These are phyloP conservation scores for Agrotis segetum DNA, from an alignment of 2,888 invertebrate genomes.

Conservation along the genomic window DNA sequence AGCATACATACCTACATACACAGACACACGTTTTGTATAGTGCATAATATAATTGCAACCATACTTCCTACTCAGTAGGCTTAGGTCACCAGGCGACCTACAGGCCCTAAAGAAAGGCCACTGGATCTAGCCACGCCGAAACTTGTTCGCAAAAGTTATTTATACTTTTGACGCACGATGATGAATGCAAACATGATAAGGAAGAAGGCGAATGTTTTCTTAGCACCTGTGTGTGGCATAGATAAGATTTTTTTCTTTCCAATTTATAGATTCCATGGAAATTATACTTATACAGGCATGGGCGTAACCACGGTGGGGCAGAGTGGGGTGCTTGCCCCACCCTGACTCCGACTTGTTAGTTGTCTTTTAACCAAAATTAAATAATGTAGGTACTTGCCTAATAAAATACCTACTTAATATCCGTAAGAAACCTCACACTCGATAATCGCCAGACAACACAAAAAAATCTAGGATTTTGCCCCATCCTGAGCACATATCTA, in stretches of 20 bases:
- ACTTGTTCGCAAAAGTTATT: constrained; percentile 32
- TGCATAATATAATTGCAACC: constrained; percentile 55
- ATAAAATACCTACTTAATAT: no score
- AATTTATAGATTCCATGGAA: neutral
- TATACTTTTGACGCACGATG: constrained; percentile 3
- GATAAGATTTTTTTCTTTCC: constrained; percentile 9
- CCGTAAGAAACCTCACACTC: no score
- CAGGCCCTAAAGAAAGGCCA: constrained; percentile 64
- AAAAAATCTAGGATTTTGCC: no score
- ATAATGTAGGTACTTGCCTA: no score
- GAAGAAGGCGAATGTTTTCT: constrained; percentile 4
- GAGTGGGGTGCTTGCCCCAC: no score
- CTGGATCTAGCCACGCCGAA: constrained; percentile 32
- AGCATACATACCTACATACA: constrained; percentile 24
- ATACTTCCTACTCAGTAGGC: constrained; percentile 63
- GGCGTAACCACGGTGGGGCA: no score
- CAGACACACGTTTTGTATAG: constrained; percentile 40
- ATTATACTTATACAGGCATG: no score
- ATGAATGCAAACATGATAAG: constrained; percentile 35
- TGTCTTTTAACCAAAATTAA: no score
- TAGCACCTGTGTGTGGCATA: neutral
- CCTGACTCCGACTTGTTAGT: no score
- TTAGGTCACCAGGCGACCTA: constrained; percentile 64
- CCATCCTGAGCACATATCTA: no score
- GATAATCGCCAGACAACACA: no score